These are phyloP conservation scores for Seira ritae DNA, from an alignment of 2,888 invertebrate species.

Conservation along the genomic window DNA sequence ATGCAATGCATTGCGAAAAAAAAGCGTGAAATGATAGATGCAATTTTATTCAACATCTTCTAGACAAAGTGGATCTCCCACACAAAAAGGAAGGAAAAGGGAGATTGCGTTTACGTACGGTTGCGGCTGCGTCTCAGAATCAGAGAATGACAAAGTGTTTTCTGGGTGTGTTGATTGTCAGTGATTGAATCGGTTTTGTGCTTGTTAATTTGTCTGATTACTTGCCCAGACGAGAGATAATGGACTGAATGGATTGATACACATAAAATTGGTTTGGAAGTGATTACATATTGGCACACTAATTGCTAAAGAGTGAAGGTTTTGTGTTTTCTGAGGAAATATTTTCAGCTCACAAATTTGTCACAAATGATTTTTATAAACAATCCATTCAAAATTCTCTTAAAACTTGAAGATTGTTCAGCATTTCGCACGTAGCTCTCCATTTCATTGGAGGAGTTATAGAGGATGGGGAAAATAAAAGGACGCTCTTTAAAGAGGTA, in stretches of 20 bases:
- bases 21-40: neutral
- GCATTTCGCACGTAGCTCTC: conserved; percentile 28
- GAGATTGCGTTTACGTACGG: no score
- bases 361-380: conserved; percentile 52
- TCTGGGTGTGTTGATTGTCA: no score
- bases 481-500: conserved; percentile 60
- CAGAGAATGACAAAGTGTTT: neutral
- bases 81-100: neutral
- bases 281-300: no score
- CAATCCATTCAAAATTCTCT: conserved; percentile 20
- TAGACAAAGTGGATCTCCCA: neutral
- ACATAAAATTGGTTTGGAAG: no score
- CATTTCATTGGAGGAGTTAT: conserved; percentile 28
- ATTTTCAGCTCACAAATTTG: neutral
- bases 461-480: conserved; percentile 57
- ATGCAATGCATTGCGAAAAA: no score
- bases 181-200: neutral
- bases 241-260: no score
- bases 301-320: neutral
- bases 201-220: no score
- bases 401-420: neutral
- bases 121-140: no score
- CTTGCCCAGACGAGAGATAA: no score
- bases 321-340: neutral
- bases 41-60: neutral